Percentiles rank a stretch among this genome's conserved stretches.
Evolutionary conservation across 2,113 vertebrate genomes (phyloP).

Genomic region (Apteryx mantelli): DNA sequence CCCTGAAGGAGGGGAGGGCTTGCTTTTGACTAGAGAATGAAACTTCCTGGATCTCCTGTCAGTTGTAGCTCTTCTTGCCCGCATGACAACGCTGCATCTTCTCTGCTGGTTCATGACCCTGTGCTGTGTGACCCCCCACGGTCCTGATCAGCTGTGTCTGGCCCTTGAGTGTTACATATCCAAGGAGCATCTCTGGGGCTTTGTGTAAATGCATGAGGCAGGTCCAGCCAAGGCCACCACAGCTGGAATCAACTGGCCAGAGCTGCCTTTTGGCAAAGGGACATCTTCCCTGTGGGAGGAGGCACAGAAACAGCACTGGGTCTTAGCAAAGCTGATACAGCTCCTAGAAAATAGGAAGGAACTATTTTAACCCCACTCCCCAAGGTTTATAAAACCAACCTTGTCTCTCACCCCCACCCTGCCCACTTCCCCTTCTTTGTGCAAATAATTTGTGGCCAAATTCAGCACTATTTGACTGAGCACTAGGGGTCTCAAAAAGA

Average conservation of each 20-base stretch:
- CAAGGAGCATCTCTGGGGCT: neutral
- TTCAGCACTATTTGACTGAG: rapidly evolving
- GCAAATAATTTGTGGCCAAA: neutral
- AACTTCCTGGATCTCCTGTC: no score
- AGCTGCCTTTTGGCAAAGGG: neutral
- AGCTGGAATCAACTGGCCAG: neutral
- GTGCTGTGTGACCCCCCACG: neutral
- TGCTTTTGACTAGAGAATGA: no score
- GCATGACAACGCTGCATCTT: no score
- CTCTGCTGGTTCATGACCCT: no score
- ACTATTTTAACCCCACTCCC: neutral
- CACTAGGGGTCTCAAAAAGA: neutral
- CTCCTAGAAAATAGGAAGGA: neutral
- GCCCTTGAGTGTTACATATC: neutral
- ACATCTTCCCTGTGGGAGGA: neutral
- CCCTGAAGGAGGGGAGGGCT: neutral
- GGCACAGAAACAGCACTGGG: rapidly evolving
- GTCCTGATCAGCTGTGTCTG: neutral
- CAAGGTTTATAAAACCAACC: neutral
- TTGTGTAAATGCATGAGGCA: neutral
- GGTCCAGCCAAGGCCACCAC: neutral
- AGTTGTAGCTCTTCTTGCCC: no score
- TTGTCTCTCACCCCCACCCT: neutral
- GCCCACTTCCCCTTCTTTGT: neutral
- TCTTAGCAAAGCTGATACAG: rapidly evolving